These are phyloP conservation scores for Coleophora flavipennella DNA, from an alignment of 2,888 invertebrate genomes.

Conservation along the genomic window DNA sequence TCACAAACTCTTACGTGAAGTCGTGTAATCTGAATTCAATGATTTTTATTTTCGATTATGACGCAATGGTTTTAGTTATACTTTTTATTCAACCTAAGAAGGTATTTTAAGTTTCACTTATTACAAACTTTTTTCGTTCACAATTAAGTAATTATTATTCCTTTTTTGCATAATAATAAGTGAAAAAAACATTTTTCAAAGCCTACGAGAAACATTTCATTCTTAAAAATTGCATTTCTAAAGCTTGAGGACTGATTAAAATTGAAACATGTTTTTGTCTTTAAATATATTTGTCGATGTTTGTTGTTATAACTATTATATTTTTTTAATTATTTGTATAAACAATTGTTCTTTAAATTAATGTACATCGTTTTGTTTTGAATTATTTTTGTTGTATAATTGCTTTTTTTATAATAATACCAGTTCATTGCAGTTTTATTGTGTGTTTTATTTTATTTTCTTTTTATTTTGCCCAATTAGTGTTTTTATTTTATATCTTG, in stretches of 20 bases:
- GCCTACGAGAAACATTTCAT: conserved; percentile 45
- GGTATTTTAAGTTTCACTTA: conserved; percentile 49
- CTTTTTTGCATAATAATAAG: conserved; percentile 62
- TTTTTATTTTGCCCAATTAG: conserved; percentile 55
- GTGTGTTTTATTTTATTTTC: conserved; percentile 72
- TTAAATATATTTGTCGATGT: conserved; percentile 74
- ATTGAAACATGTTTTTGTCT: conserved; percentile 71
- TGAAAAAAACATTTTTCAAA: conserved; percentile 46
- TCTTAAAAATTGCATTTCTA: conserved; percentile 69
- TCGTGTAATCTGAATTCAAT: conserved; percentile 26
- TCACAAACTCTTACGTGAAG: conserved; percentile 28
- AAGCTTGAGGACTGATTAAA: conserved; percentile 67
- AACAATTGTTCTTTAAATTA: conserved; percentile 83
- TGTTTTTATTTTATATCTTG: conserved; percentile 35
- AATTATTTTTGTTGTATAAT: conserved; percentile 83
- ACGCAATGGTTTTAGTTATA: conserved; percentile 36
- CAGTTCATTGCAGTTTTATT: conserved; percentile 80
- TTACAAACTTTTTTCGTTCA: conserved; percentile 26
- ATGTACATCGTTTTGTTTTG: conserved; percentile 84
- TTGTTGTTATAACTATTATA: conserved; percentile 75
- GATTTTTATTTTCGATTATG: conserved; percentile 32
- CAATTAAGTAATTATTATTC: conserved; percentile 31
- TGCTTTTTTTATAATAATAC: conserved; percentile 83
- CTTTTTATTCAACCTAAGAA: conserved; percentile 41
- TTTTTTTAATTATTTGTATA: conserved; percentile 79